Evolutionary conservation across 2,797 vertebrate species (phyloP), one percentile per base, ranked within the genome.

Genomic region (Ara ararauna): DNA sequence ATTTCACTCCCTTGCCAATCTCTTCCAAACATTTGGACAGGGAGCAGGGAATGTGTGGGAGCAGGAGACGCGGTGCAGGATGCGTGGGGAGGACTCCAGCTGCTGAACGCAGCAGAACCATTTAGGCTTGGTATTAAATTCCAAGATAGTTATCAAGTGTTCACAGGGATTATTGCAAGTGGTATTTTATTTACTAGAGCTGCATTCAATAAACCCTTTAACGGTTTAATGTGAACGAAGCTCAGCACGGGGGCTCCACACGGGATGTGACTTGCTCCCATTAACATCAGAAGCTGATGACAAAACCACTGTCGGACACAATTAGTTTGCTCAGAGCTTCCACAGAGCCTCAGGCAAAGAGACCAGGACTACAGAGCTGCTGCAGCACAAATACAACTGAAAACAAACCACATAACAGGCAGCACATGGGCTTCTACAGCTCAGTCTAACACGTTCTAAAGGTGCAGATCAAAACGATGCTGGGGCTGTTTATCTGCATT

Each of bases 41-140:
- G 58, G 62, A 66, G 79, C 78, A 64, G 53, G 15, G 74, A 60
- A 80, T 2, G 19, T 7, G 76, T 68, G 76, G 85, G 76, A 74
- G n/a, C 5, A 1, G 23, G 18, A 66, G 70, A 64, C 0, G 3
- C 54, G 16, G 5, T 0, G 19, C 13, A 54, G 34, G 8, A 48
- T 8, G 30, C 4, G 7, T 30, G 54, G 11, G 5, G 67, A 73
- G 5, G 42, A 61, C 58, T 80, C 34, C 42, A 62, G n/a, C 10
- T 85, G 66, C 32, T 24, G 50, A 23, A 22, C 1, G 4, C 9
- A 54, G 47, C 24, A 73, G 30, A 68, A 53, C 23, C 36, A 47
- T 15, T 62, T 29, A 32, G 38, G 1, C 40, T 40, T 50, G 11
- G 16, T 3, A 50, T n/a, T 56, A 2, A 61, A 71, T 54, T 23